Evolutionary conservation across 2,797 vertebrate genomes (phyloP), one percentile per base, ranked within the genome.

Genomic region (Tokudaia muenninki): DNA sequence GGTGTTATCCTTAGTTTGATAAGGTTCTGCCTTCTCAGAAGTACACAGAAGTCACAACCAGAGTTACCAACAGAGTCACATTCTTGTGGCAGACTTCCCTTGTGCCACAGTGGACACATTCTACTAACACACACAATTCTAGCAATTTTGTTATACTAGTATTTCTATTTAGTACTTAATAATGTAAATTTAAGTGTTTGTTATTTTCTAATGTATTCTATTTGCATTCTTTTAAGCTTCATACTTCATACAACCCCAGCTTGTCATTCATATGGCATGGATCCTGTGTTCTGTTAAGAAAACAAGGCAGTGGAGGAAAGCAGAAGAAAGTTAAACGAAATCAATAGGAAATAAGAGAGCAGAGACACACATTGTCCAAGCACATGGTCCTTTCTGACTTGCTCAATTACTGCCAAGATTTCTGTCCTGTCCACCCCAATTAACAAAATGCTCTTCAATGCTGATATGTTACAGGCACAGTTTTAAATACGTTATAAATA

Each of bases 401-500:
- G 21, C 67, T 95, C 57, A 78, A 59, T 72, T 57, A 26, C 59
- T 34, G 78, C n/a, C 37, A 84, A 86, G 50, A 94, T 86, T 90
- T 96, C 74, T 95, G 67, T 59, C 78, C 21, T 70, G 8, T 92
- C 37, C 67, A 92, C 78, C 86, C 29, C 55, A 59, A 90, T 94
- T 94, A 78, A 47, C 13, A 84, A 96, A 90, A 44, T 72, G 24
- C 14, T 97, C 57, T n/a, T 44, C 22, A 47, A 84, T 78, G 70
- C 52, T 80, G 83, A 74, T 92, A 94, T 16, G 21, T 79, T 29
- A 63, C 44, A 93, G 59, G 47, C 52, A 61, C 37, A 84, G 31
- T 52, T 90, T 82, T 93, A 95, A 88, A 81, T 22, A 4, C n/a
- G 87, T 95, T 93, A 24, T 44, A 87, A 95, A 72, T 87, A 94